A percentile compares a stretch with the other conserved stretches of the same genome.
Conservation (phyloP, 1,140 invertebrate species). For the Lutraria rhynchaena region DNA sequence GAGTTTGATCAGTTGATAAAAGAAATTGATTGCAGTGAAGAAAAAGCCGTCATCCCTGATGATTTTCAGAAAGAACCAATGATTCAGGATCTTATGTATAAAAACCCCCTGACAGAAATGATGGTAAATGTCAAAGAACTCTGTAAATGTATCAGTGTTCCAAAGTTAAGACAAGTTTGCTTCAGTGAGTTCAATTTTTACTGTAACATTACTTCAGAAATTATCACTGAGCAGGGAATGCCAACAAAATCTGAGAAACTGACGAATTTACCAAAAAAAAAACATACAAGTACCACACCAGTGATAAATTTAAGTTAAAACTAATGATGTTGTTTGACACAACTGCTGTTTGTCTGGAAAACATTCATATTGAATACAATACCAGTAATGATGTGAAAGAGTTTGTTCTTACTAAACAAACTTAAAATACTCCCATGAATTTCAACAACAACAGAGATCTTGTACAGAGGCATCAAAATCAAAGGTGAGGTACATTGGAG, state of each 20-base stretch:
- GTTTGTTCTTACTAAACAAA: not conserved
- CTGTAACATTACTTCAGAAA: not conserved
- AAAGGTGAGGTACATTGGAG: not conserved
- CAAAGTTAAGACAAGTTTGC: not conserved
- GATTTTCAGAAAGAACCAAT: slow-evolving; percentile 4
- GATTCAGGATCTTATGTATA: slow-evolving; percentile 1
- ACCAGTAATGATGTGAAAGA: not conserved
- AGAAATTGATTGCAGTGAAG: not conserved
- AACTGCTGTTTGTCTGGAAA: not conserved
- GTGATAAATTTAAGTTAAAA: not conserved
- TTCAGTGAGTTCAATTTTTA: not conserved
- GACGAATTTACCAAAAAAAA: not conserved
- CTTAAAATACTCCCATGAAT: too few relatives aligned
- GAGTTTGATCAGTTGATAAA: slow-evolving; percentile 1
- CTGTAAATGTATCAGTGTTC: not conserved
- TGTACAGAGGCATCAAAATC: not conserved
- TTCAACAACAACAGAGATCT: not conserved
- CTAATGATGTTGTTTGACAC: slow-evolving; percentile 2
- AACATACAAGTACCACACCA: not conserved
- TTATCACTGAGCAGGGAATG: not conserved
- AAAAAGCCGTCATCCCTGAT: not conserved
- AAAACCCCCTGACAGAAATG: not conserved
- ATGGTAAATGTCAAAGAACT: slow-evolving; percentile 4
- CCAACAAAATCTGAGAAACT: not conserved
- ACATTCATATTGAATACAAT: not conserved